Evolutionary conservation across 2,797 vertebrate genomes (phyloP).

Genomic region (Spondyliosoma cantharus): DNA sequence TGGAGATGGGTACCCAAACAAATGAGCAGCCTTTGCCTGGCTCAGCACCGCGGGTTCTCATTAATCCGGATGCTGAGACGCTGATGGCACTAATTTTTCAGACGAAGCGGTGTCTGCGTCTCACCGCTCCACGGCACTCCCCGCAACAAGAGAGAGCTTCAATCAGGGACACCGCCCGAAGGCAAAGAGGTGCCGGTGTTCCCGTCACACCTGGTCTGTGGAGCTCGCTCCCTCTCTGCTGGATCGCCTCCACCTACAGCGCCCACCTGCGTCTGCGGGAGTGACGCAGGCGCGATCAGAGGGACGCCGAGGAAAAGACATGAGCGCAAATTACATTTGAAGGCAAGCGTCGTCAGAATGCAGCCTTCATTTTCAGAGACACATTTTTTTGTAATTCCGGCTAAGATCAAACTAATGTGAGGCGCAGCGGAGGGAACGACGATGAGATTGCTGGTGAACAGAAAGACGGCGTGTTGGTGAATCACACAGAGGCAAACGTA

Average conservation of each 20-base stretch:
- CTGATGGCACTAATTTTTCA: slow-evolving; percentile 76
- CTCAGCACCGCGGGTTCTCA: slow-evolving; percentile 72
- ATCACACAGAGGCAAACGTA: too few relatives aligned
- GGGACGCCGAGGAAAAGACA: slow-evolving; percentile 27
- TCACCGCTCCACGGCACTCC: slow-evolving; percentile 30
- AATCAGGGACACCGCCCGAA: slow-evolving; percentile 53
- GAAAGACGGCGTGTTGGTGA: too few relatives aligned
- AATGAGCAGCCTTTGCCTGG: slow-evolving; percentile 72
- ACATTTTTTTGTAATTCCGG: not conserved
- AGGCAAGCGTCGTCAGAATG: slow-evolving; percentile 18
- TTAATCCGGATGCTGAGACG: slow-evolving; percentile 72
- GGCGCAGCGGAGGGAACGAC: not conserved
- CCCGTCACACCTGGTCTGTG: slow-evolving; percentile 63
- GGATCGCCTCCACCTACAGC: slow-evolving; percentile 43
- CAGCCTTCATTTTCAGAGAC: slow-evolving; percentile 19
- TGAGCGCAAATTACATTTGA: slow-evolving; percentile 47
- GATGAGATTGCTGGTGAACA: slow-evolving; percentile 21
- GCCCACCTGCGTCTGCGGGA: slow-evolving; percentile 63
- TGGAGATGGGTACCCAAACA: slow-evolving; percentile 78
- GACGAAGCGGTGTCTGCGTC: slow-evolving; percentile 56
- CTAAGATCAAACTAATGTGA: not conserved
- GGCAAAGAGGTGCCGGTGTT: slow-evolving; percentile 52
- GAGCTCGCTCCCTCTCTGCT: slow-evolving; percentile 41
- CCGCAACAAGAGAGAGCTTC: slow-evolving; percentile 50
- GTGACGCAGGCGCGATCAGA: slow-evolving; percentile 39